A percentile compares a stretch with the other conserved stretches of the same genome.
Evolutionary conservation across 1,140 invertebrate species (phyloP).

Genomic region (Cotesia chilonis): DNA sequence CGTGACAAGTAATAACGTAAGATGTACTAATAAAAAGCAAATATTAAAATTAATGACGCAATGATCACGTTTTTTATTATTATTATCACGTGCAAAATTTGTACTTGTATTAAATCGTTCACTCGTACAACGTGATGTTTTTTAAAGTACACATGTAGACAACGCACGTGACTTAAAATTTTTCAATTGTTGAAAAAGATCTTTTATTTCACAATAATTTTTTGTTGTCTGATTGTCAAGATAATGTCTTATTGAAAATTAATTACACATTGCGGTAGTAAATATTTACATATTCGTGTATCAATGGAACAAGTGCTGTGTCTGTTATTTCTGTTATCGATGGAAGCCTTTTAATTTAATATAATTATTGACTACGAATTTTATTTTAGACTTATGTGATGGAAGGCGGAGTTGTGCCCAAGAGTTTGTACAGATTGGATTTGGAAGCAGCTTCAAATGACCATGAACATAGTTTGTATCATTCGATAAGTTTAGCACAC

Average conservation of each 20-base stretch:
- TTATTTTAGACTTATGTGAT: constrained; percentile 77
- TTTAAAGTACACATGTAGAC: background rate
- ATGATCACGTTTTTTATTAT: constrained; percentile 30
- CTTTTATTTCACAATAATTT: too few relatives aligned
- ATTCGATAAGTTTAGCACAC: constrained; percentile 66
- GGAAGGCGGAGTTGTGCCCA: constrained; percentile 90
- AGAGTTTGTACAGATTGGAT: constrained; percentile 84
- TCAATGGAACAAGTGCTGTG: too few relatives aligned
- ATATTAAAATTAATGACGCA: constrained; percentile 15
- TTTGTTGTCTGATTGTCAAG: too few relatives aligned
- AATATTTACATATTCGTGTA: too few relatives aligned
- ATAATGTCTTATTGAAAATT: too few relatives aligned
- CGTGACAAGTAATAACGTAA: constrained; percentile 58
- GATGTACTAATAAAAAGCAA: constrained; percentile 28
- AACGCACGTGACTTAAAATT: constrained; percentile 1
- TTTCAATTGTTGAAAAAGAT: too few relatives aligned
- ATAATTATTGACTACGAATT: background rate
- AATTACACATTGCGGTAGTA: too few relatives aligned
- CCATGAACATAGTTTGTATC: constrained; percentile 67
- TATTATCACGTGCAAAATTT: constrained; percentile 18
- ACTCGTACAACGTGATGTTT: background rate
- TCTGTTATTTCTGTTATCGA: background rate
- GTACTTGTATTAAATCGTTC: background rate
- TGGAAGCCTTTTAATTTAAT: background rate
- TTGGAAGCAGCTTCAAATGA: constrained; percentile 71